Conservation (phyloP, 2,888 invertebrate species). For the Melanchra persicariae region DNA sequence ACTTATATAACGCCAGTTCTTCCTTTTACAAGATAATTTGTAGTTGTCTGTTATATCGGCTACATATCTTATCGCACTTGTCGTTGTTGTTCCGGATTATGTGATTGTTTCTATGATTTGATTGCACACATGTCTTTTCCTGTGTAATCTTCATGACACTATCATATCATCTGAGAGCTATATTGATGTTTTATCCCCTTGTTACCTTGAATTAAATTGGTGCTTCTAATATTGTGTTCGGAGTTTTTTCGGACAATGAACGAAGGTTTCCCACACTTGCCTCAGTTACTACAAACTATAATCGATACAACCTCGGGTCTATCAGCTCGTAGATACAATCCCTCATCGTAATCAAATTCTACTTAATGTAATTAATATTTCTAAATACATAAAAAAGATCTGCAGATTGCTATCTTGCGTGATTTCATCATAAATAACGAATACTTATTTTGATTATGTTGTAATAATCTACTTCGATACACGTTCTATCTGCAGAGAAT, state of each 20-base stretch:
- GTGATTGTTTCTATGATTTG: conserved; percentile 71
- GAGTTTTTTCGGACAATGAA: conserved; percentile 52
- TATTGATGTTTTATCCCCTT: conserved; percentile 30
- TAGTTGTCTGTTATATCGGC: conserved; percentile 71
- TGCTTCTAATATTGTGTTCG: conserved; percentile 49
- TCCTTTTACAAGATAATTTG: conserved; percentile 39
- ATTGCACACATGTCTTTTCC: conserved; percentile 66
- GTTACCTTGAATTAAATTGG: conserved; percentile 59
- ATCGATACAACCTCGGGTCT: conserved; percentile 74
- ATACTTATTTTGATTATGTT: conserved; percentile 50
- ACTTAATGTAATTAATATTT: conserved; percentile 58
- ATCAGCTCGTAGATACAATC: conserved; percentile 68
- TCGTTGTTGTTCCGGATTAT: conserved; percentile 72
- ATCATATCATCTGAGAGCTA: conserved; percentile 36
- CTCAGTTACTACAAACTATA: conserved; percentile 57
- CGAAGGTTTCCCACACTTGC: conserved; percentile 55
- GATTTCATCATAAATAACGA: conserved; percentile 61
- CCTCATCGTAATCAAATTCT: conserved; percentile 64
- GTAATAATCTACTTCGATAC: conserved; percentile 41
- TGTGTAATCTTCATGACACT: conserved; percentile 64
- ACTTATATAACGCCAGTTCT: conserved; percentile 24
- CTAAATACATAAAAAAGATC: conserved; percentile 41
- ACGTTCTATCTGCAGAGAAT: conserved; percentile 44
- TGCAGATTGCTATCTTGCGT: conserved; percentile 59
- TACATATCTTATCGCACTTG: conserved; percentile 74